phyloP scores from a whole-genome alignment of 2,113 vertebrate species.

The Paradoxurus hermaphroditus region DNA sequence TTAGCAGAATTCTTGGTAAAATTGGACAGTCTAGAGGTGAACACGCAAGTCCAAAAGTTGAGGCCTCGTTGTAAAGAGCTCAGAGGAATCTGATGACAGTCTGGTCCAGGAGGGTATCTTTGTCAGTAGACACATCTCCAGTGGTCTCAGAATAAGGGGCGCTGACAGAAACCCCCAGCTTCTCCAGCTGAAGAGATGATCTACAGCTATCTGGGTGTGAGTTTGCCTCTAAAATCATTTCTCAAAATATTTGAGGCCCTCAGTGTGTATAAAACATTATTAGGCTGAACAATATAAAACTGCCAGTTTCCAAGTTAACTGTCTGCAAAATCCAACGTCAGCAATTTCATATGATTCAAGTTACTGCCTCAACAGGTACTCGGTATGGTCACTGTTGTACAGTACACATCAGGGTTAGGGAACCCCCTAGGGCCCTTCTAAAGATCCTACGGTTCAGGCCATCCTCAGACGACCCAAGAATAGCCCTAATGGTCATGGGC shows the following conservation, averaged over 20 bases:
- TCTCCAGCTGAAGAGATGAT: background rate
- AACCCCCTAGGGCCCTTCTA: background rate
- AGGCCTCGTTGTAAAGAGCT: background rate
- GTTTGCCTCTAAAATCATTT: background rate
- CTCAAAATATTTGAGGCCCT: slow-evolving; percentile 14
- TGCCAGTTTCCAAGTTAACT: background rate
- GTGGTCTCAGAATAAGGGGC: background rate
- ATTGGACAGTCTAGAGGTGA: background rate
- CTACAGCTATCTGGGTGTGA: background rate
- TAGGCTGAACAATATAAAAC: background rate
- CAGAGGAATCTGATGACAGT: background rate
- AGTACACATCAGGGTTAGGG: background rate
- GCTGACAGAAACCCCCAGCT: background rate
- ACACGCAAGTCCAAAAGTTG: background rate
- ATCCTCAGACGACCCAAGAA: background rate
- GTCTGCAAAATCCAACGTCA: background rate
- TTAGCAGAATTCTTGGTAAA: background rate
- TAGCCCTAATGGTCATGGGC: background rate
- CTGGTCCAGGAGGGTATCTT: background rate
- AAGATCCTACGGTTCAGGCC: background rate
- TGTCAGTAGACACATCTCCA: background rate
- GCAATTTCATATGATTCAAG: background rate
- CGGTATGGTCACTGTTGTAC: background rate
- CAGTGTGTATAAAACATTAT: background rate
- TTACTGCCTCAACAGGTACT: background rate